Evolutionary conservation across 2,113 vertebrate species (phyloP), one percentile per base, ranked within the genome.

Genomic region (Percina caprodes): DNA sequence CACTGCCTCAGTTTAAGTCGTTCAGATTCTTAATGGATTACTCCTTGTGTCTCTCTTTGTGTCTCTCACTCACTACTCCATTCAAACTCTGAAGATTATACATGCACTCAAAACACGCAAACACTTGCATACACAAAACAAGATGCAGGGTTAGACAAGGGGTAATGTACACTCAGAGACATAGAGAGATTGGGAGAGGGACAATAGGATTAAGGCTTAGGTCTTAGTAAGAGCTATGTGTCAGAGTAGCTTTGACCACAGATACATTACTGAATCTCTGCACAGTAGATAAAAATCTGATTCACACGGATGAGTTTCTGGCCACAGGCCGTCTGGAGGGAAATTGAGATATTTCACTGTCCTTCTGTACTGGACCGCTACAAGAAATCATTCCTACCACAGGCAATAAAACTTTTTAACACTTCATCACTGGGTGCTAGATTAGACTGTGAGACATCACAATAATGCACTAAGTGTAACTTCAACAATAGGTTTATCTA

Each of bases 141-240:
- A 76, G 48, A 84, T 58, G 26, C 56, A 54, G 54, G 74, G 77
- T 87, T 74, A 82, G 60, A 78, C 16, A 12, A 35, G 30, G 75
- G 75, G 21, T 62, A 84, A 84, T 85, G 66, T 60, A 66, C 68
- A 81, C 71, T 86, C 30, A 77, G 42, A 83, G 67, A 62, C 30
- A 35, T 0, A 18, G 46, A 71, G 58, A 55, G 70, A 77, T 35
- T 49, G 30, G 65, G 35, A 72, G n/a, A 54, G 45, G 24, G 69
- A 77, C 76, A 85, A 70, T 63, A 61, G n/a, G 69, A 81, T 87
- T 78, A 87, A n/a, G 45, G 52, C 26, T 69, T 75, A 70, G 72
- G 75, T 78, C 76, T 76, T 49, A 61, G 69, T 62, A 55, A 74
- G 45, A 79, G 76, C 45, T 80, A 76, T 84, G 45, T 77, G 70